Base-by-base conservation (phyloP, 2,797 vertebrate species). In the Hippocampus kuda region DNA sequence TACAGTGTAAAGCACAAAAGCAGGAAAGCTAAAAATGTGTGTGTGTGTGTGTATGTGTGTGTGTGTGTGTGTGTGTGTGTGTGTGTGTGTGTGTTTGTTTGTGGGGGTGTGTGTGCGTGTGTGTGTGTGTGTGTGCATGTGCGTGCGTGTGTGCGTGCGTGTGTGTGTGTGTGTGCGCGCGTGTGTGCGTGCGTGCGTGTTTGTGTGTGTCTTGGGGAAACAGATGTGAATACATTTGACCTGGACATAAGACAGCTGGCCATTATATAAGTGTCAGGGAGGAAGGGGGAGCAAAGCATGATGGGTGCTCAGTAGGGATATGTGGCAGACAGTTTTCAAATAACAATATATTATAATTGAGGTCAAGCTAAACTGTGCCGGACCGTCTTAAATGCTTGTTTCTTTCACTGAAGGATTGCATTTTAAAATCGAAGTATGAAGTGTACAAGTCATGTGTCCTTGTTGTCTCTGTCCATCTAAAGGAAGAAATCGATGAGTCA, bases 181-280 rank as follows among this genome's bases (percentile, higher is more conserved):
- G 30, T 66, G 38, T 67, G 65, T 65, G 48, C 53, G 38, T 56
- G 64, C 68, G 44, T 65, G 66, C 20, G 30, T 8, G 30, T 9
- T 16, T 38, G 34, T 38, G 34, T 68, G 65, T 56, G 51, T 54
- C 12, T 30, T 67, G 30, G 60, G 69, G 13, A 68, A 60, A 69
- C 53, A 72, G 51, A 54, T 68, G 66, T 72, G 65, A 38, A 53
- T 67, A 11, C 51, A n/a, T 30, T 71, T 51, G 70, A 57, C 60
- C 66, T 66, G 68, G 68, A 66, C 27, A 44, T 26, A 72, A 42
- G 46, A 67, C 77, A 77, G 69, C 73, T 77, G 75, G 77, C 71
- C 59, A 69, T 77, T 75, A 77, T 34, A 64, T 73, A 75, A 75
- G 67, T 20, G 30, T 54, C 30, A 41, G 56, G 42, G 53, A 24